Conservation (phyloP, 2,113 vertebrate species). For the Amphiprion ocellaris region DNA sequence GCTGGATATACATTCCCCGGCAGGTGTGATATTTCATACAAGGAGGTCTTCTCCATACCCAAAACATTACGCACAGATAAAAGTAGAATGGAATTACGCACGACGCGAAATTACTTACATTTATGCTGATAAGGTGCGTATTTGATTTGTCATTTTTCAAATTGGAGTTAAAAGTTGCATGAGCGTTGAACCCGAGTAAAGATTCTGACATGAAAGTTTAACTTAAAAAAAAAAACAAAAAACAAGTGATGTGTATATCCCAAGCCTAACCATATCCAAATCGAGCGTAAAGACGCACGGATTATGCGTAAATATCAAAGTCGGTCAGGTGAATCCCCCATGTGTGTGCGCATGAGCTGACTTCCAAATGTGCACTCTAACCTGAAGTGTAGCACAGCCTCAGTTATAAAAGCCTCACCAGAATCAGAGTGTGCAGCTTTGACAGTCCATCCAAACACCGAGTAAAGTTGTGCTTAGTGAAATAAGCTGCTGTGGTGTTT, state of each 20-base stretch:
- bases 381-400: background rate
- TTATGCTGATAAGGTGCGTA: background rate
- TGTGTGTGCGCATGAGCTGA: background rate
- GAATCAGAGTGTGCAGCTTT: background rate
- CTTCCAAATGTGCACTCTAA: background rate
- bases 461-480: background rate
- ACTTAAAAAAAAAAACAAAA: too few relatives aligned
- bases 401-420: background rate
- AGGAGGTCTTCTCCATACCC: background rate
- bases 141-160: background rate
- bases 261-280: too few relatives aligned
- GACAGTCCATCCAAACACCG: background rate
- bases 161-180: background rate
- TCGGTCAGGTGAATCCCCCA: background rate
- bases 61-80: constrained; percentile 18
- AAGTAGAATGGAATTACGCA: background rate
- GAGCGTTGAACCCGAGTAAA: background rate
- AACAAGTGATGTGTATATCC: too few relatives aligned
- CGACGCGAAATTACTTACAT: background rate
- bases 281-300: background rate
- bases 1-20: constrained; percentile 15
- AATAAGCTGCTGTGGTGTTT: background rate
- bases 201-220: background rate
- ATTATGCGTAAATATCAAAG: background rate
- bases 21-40: constrained; percentile 39